phyloP scores from a whole-genome alignment of 2,113 vertebrate species.

The Puffinus mauretanicus region DNA sequence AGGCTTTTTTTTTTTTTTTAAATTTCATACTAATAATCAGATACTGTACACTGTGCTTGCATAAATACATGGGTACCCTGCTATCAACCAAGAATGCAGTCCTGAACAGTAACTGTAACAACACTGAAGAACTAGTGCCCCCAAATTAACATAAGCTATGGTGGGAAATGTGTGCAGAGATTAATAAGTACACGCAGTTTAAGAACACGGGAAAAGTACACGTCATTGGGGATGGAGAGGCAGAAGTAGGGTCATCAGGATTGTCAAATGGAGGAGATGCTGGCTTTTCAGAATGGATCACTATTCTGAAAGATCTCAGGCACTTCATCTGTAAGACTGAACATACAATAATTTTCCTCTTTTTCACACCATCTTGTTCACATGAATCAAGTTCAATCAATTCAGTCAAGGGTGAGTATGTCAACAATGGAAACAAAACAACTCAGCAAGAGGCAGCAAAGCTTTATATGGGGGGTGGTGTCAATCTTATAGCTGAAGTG shows the following conservation, averaged over 20 bases:
- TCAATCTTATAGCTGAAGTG: not conserved
- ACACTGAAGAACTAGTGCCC: not conserved
- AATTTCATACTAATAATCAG: not conserved
- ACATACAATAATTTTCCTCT: not conserved
- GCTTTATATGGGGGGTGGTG: not conserved
- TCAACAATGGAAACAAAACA: not conserved
- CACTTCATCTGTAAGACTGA: not conserved
- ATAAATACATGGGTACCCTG: not conserved
- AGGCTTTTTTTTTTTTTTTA: not conserved
- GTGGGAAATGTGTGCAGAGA: not conserved
- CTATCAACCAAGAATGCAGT: not conserved
- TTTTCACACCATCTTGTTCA: not conserved
- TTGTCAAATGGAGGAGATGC: not conserved
- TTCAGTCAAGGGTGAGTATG: not conserved
- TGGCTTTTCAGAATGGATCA: not conserved
- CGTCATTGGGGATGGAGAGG: not conserved
- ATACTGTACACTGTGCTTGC: not conserved
- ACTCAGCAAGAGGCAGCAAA: not conserved
- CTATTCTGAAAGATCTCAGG: not conserved
- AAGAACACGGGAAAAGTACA: not conserved
- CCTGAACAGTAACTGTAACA: not conserved
- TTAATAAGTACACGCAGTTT: not conserved
- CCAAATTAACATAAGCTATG: not conserved
- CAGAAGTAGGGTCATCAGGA: not conserved
- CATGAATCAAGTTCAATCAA: not conserved